Base-by-base conservation (phyloP, 2,113 vertebrate genomes). In the Misgurnus mizolepis region DNA sequence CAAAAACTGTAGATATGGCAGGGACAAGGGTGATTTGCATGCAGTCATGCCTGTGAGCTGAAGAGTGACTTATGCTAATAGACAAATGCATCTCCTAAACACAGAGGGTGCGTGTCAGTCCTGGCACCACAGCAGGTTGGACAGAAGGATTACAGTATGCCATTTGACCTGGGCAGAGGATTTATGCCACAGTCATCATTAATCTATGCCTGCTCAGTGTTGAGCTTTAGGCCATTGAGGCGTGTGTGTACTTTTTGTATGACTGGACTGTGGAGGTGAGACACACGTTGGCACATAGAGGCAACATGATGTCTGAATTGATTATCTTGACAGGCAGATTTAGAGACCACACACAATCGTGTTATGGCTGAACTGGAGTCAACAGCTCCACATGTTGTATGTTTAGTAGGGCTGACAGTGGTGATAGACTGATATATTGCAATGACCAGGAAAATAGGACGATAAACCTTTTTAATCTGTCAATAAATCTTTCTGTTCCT, bases 101-200 rank as follows among this genome's bases (percentile, higher is more conserved):
- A 73, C 39, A 22, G 49, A 18, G 49, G 70, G 61, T 65, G 39
- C 6, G 4, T 73, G 79, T 75, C 79, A 75, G 40, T 43, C 40
- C 39, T 75, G 78, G 62, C 49, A 67, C 6, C 40, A n/a, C 70
- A 60, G 79, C 4, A 9, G 73, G 56, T 55, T 27, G 80, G 55
- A 76, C 15, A 39, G 55, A 41, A 55, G 27, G 73, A 77, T 82
- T 55, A 70, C 66, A 76, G 17, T 17, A 15, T 17, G 45, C 4
- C 68, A 67, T 60, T 74, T 67, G 45, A 82, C 73, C 50, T 53
- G 18, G 66, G 67, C 66, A 82, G 73, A 50, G 4, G 27, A 49
- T n/a, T 9, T 9, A 15, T 50, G 22, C 40, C 71, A 67, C 22
- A 65, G 47, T 56, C 47, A 3, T 82, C 80, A 82, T 67, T 82